These are phyloP conservation scores for Murina feae DNA, from an alignment of 2,113 vertebrate genomes.

Conservation along the genomic window DNA sequence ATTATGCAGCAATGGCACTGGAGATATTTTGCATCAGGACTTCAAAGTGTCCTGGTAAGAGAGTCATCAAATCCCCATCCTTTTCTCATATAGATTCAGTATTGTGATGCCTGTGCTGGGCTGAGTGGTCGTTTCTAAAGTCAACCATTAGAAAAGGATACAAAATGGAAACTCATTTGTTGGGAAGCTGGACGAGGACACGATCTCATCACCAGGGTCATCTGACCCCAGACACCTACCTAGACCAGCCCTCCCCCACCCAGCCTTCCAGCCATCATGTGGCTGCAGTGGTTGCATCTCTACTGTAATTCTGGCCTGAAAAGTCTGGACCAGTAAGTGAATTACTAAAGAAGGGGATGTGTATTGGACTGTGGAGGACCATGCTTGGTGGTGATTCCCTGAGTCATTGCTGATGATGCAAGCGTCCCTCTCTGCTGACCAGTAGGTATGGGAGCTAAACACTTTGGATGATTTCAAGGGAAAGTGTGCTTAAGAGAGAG, in stretches of 20 bases:
- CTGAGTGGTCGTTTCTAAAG: neutral
- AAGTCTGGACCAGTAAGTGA: neutral
- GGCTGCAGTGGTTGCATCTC: neutral
- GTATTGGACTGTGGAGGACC: neutral
- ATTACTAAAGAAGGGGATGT: neutral
- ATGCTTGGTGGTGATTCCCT: neutral
- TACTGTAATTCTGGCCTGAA: neutral
- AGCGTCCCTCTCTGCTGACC: neutral
- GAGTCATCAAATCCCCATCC: neutral
- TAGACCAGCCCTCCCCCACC: no score
- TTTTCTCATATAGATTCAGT: neutral
- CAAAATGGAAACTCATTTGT: neutral
- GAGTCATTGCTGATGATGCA: no score
- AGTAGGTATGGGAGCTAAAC: neutral
- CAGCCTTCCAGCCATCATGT: neutral
- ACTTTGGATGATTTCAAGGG: neutral
- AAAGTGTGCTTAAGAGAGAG: neutral
- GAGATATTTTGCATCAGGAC: neutral
- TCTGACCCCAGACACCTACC: neutral
- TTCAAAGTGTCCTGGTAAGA: neutral
- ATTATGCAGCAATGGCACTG: no score
- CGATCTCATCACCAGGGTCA: neutral
- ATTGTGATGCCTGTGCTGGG: fast-evolving
- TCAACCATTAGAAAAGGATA: neutral
- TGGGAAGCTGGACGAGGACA: neutral